phyloP scores from a whole-genome alignment of 2,113 vertebrate genomes.

The Rhombomys opimus region DNA sequence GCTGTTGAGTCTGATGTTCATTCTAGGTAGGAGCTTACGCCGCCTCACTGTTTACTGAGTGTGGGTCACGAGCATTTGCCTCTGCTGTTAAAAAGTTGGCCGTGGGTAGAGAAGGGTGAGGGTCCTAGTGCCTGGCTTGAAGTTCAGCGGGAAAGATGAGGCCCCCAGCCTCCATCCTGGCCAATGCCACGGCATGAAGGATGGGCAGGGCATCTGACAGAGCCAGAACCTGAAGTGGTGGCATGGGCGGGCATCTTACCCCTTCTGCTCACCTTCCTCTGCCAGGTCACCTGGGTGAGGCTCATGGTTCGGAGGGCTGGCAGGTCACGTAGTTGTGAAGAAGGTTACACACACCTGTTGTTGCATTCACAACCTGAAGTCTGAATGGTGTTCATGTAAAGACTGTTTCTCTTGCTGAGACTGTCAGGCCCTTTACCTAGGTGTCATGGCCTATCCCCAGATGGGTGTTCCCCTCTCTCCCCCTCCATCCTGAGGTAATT shows the following conservation, averaged over 20 bases:
- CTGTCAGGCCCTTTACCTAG: not conserved
- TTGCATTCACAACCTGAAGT: not conserved
- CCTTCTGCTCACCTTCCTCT: not conserved
- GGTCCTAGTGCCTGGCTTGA: not conserved
- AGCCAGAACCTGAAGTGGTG: not conserved
- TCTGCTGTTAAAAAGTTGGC: not conserved
- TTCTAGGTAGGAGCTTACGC: not conserved
- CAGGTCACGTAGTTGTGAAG: not conserved
- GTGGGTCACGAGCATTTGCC: not conserved
- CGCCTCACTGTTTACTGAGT: not conserved
- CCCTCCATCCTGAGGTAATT: not conserved
- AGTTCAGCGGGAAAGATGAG: not conserved
- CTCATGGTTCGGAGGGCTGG: not conserved
- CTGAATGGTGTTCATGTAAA: not conserved
- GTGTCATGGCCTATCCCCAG: not conserved
- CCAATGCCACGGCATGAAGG: fast-evolving
- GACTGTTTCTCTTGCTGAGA: not conserved
- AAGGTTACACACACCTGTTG: not conserved
- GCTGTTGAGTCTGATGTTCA: not conserved
- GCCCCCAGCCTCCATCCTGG: not conserved
- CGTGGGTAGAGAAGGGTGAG: not conserved
- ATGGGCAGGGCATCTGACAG: not conserved
- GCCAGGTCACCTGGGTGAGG: not conserved
- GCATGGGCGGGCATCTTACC: too few relatives aligned
- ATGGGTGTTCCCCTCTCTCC: not conserved